phyloP scores from a whole-genome alignment of 2,797 vertebrate genomes.

The Buphagus erythrorhynchus region DNA sequence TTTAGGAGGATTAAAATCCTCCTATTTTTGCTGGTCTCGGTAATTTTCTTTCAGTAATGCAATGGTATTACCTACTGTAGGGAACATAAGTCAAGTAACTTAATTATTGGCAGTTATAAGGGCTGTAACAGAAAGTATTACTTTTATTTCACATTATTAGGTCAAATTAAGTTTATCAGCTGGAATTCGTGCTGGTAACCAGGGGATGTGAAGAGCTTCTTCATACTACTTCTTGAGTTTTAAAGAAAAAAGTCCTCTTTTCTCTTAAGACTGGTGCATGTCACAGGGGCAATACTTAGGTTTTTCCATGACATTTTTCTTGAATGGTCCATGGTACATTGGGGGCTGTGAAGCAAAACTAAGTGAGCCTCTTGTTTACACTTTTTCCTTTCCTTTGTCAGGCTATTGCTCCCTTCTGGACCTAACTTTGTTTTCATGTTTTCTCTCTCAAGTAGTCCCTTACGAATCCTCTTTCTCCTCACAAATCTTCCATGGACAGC shows the following conservation, averaged over 20 bases:
- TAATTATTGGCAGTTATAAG: slow-evolving; percentile 6
- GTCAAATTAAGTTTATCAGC: not conserved
- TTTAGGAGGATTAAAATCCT: not conserved
- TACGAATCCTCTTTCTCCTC: not conserved
- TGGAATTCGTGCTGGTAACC: not conserved
- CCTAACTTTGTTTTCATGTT: not conserved
- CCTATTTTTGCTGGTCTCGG: not conserved
- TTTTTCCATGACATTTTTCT: not conserved
- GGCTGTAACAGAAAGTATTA: not conserved
- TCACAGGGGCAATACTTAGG: not conserved
- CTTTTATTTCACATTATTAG: slow-evolving; percentile 14
- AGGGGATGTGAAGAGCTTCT: not conserved
- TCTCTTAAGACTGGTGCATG: not conserved
- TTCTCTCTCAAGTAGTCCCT: not conserved
- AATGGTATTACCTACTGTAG: not conserved
- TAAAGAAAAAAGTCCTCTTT: not conserved
- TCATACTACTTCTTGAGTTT: not conserved
- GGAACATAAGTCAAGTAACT: not conserved
- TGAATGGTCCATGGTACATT: not conserved
- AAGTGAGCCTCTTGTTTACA: not conserved
- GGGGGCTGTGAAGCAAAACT: not conserved
- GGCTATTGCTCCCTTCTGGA: not conserved
- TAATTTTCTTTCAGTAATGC: not conserved
- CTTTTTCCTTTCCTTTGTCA: not conserved
- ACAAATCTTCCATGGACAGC: not conserved